Conservation (phyloP, 2,797 vertebrate genomes). For the Naso thynnoides region DNA sequence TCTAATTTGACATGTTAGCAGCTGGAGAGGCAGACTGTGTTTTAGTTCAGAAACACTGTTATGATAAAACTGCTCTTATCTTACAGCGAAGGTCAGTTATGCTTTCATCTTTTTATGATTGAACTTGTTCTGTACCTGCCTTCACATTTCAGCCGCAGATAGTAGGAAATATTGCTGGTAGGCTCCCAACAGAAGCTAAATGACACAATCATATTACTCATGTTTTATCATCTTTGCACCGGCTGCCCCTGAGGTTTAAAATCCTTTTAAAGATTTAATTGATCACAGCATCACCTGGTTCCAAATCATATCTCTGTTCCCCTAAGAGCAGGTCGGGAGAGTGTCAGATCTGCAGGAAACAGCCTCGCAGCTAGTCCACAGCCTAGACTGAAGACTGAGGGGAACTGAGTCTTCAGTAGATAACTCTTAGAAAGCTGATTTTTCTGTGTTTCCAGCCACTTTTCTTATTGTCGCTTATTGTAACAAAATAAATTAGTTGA, state of each 20-base stretch:
- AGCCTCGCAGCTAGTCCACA: neutral
- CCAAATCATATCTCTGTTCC: slow-evolving; percentile 43
- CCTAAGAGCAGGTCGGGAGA: neutral
- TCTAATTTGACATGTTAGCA: slow-evolving; percentile 9
- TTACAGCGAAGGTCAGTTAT: slow-evolving; percentile 28
- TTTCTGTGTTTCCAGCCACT: neutral
- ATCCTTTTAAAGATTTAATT: slow-evolving; percentile 64
- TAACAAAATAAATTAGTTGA: neutral
- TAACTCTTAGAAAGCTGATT: slow-evolving; percentile 14
- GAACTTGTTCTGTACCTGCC: slow-evolving; percentile 22
- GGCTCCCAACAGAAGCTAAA: slow-evolving; percentile 49
- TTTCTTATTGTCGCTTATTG: neutral
- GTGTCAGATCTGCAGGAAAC: slow-evolving; percentile 40
- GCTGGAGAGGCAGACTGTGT: slow-evolving; percentile 25
- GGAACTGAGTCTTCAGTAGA: too few relatives aligned
- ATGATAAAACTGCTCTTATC: slow-evolving; percentile 38
- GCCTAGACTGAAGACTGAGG: slow-evolving; percentile 4
- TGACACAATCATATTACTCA: slow-evolving; percentile 46
- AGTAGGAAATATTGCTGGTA: slow-evolving; percentile 28
- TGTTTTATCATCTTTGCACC: slow-evolving; percentile 48
- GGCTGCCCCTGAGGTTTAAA: slow-evolving; percentile 42
- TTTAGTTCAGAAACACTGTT: slow-evolving; percentile 27
- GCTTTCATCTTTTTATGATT: slow-evolving; percentile 45
- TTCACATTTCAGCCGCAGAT: slow-evolving; percentile 34
- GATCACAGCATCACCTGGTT: slow-evolving; percentile 36